Base-by-base conservation (phyloP, 2,113 vertebrate genomes). In the Limanda limanda region DNA sequence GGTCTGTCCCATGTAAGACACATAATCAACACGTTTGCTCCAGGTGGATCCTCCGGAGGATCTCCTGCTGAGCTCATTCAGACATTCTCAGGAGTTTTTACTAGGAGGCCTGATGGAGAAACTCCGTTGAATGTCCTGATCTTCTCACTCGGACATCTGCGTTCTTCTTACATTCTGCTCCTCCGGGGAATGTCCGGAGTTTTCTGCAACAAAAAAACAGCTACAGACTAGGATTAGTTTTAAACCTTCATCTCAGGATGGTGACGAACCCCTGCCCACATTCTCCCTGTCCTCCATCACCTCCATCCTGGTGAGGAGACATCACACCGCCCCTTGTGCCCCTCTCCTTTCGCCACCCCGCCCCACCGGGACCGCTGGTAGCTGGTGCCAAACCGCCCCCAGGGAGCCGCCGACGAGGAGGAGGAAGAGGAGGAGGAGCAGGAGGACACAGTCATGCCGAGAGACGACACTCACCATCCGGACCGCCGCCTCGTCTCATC, bases 391-490 rank as follows among this genome's bases (percentile, higher is more conserved):
- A 78, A 69, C 77, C 83, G 15, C 62, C 81, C 70, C 73, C 59
- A 15, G 17, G 47, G 47, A 51, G 45, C 45, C 45, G 45, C 45
- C 47, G 17, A 15, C 15, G 14, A 51, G 47, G 47, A 51, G 17
- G 47, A 48, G 47, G 15, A 48, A 4, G 47, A 48, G 47, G 47
- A 51, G 47, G 47, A 48, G 45, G 45, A 48, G 17, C 15, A 48
- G 47, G 71, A 47, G 81, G 81, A 84, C 74, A 68, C 76, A 58
- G 72, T 79, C 78, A 80, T 56, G 78, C 86, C 72, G 84, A 63
- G 78, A 66, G 42, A 10, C 57, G 76, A 59, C 86, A 68, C 72
- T 84, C 78, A 23, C 31, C 76, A 40, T 31, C 79, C 79, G 79
- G 64, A 73, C 66, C 1, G 55, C 76, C 75, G 73, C 81, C 81